These are phyloP conservation scores for Drosophila austrosaltans DNA, from an alignment of 2,888 invertebrate genomes.

Conservation along the genomic window DNA sequence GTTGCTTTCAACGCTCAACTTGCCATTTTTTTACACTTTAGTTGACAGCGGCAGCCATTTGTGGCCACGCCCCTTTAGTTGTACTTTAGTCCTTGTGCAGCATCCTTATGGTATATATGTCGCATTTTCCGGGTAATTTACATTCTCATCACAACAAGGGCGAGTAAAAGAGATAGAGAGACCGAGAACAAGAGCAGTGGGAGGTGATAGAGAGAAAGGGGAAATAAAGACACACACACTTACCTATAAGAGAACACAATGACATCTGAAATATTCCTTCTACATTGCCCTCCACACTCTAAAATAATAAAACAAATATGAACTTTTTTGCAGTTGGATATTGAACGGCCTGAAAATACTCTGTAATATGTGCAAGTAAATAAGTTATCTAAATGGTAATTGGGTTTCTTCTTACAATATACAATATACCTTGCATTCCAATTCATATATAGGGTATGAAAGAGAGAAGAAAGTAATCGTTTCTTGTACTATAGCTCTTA, in stretches of 20 bases:
- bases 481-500: slow-evolving; percentile 35
- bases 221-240: slow-evolving; percentile 6
- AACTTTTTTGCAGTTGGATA: slow-evolving; percentile 14
- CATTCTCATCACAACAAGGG: slow-evolving; percentile 66
- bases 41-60: slow-evolving; percentile 74
- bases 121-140: slow-evolving; percentile 78
- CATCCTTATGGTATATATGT: slow-evolving; percentile 52
- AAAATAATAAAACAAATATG: slow-evolving; percentile 62
- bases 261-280: slow-evolving; percentile 41
- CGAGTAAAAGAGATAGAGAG: background rate
- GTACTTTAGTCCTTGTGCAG: slow-evolving; percentile 49
- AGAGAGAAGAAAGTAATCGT: slow-evolving; percentile 41
- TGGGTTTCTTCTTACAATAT: background rate
- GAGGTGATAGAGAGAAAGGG: slow-evolving; percentile 15
- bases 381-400: background rate
- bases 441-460: slow-evolving; percentile 15
- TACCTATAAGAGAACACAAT: slow-evolving; percentile 42
- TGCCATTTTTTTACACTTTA: slow-evolving; percentile 73
- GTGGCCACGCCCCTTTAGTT: slow-evolving; percentile 53
- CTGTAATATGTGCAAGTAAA: slow-evolving; percentile 20
- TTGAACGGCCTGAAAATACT: slow-evolving; percentile 21
- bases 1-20: slow-evolving; percentile 65
- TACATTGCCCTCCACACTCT: slow-evolving; percentile 34
- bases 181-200: background rate
- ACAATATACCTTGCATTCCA: background rate